Conservation (phyloP, 1,140 invertebrate species). For the Pogonomyrmex barbatus region DNA sequence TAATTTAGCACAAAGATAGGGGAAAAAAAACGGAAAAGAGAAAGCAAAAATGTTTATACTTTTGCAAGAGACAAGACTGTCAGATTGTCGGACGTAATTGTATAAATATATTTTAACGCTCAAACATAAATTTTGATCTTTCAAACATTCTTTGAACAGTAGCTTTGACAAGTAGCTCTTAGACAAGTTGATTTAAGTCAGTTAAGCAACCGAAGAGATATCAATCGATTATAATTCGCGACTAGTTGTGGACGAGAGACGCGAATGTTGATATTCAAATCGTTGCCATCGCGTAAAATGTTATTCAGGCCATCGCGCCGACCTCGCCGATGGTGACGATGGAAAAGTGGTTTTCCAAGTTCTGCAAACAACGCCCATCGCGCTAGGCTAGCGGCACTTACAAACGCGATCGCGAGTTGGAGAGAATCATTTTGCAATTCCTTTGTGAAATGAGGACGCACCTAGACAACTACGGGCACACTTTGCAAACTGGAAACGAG, state of each 20-base stretch:
- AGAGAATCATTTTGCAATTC: constrained; percentile 56
- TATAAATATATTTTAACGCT: not conserved
- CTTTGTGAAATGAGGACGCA: constrained; percentile 52
- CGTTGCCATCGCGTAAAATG: constrained; percentile 24
- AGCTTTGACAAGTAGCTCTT: not conserved
- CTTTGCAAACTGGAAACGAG: constrained; percentile 2
- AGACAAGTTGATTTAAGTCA: not conserved
- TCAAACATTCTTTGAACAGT: not conserved
- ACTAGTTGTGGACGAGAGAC: not conserved
- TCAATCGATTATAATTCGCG: constrained; percentile 23
- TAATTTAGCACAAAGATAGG: not conserved
- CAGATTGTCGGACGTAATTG: not conserved
- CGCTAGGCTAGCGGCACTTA: not conserved
- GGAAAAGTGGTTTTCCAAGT: constrained; percentile 60
- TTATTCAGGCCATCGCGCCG: constrained; percentile 22
- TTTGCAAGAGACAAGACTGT: not conserved
- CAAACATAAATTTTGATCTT: not conserved
- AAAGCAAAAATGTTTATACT: not conserved
- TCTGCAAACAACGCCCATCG: constrained; percentile 54
- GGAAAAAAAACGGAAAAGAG: not conserved
- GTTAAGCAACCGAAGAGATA: not conserved
- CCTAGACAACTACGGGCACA: constrained; percentile 23
- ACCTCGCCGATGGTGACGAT: constrained; percentile 5
- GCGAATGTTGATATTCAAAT: constrained; percentile 22
- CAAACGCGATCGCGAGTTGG: constrained; percentile 39